A percentile compares a stretch with the other conserved stretches of the same genome.
These are phyloP conservation scores for Campoletis sonorensis DNA, from an alignment of 1,140 invertebrate species.

Conservation along the genomic window DNA sequence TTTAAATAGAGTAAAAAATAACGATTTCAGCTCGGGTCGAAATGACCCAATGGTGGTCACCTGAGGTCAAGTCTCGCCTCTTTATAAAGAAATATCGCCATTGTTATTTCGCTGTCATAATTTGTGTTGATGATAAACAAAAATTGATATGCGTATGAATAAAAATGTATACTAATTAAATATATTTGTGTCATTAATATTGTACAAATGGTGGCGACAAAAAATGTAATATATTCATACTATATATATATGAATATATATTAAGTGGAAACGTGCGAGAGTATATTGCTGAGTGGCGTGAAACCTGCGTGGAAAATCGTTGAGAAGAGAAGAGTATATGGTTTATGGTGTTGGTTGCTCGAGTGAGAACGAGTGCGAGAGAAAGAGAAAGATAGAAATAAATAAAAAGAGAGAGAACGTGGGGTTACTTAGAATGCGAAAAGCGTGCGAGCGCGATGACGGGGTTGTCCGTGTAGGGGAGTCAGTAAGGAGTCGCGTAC, in stretches of 20 bases:
- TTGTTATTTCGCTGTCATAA: no score
- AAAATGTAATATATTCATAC: background rate
- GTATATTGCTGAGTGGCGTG: conserved; percentile 40
- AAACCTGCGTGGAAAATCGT: conserved; percentile 67
- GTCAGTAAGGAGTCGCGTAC: conserved; percentile 70
- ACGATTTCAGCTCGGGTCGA: no score
- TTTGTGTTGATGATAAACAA: no score
- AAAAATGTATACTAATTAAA: no score
- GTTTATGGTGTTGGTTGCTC: background rate
- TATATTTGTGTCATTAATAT: no score
- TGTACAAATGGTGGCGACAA: background rate
- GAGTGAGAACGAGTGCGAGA: conserved; percentile 13
- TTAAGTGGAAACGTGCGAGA: conserved; percentile 20
- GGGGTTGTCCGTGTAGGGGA: conserved; percentile 75
- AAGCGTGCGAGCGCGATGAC: conserved; percentile 75
- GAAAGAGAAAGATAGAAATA: conserved; percentile 25
- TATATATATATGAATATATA: background rate
- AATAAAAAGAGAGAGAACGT: conserved; percentile 34
- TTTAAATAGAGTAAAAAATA: no score
- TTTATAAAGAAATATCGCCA: no score
- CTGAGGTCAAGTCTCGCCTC: no score
- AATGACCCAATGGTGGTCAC: no score
- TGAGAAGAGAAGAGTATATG: conserved; percentile 55
- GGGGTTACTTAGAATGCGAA: conserved; percentile 73
- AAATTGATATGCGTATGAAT: no score